Evolutionary conservation across 1,140 invertebrate species (phyloP), one percentile per base, ranked within the genome.

Genomic region (Lucilia sericata): DNA sequence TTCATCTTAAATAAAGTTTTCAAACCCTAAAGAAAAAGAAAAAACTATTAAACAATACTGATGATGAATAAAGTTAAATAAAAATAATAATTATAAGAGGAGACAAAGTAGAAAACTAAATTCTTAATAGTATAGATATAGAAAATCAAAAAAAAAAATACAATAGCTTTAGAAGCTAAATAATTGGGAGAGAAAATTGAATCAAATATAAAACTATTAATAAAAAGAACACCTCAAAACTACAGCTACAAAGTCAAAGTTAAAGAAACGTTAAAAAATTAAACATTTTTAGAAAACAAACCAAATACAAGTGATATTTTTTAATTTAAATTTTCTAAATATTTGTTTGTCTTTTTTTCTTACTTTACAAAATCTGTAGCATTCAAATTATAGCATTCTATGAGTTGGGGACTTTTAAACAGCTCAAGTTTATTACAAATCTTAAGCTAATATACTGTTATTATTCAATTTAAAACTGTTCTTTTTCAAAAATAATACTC

Each of bases 111-210:
- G 5, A 42, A 42, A 42, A 36, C n/a, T 78, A 78, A 78, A 42
- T 42, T 10, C 13, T 78, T 78, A 34, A 75, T 30, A 30, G 34
- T 5, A 34, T 5, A 78, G 36, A 36, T 0, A 8, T 10, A 78
- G 36, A 42, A 25, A 34, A 14, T 17, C 5, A 78, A 12, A n/a
- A 47, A n/a, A n/a, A 2, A 47, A 19, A 78, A n/a, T 17, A 78
- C n/a, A 80, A 80, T 80, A 80, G 76, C 76, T 80, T 80, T 80
- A 80, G 25, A 80, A 80, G 76, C 76, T 80, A 80, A 80, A 80
- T 51, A 25, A 49, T 49, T 80, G 49, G 8, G 51, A n/a, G 13
- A 17, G 14, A 60, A 2, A 60, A 30, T 30, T 30, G 25, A 25
- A 25, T 19, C 2, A 21, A 21, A 70, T 12, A 70, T 70, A 70